phyloP scores from a whole-genome alignment of 2,797 vertebrate genomes.

The Rhyacichthys aspro region DNA sequence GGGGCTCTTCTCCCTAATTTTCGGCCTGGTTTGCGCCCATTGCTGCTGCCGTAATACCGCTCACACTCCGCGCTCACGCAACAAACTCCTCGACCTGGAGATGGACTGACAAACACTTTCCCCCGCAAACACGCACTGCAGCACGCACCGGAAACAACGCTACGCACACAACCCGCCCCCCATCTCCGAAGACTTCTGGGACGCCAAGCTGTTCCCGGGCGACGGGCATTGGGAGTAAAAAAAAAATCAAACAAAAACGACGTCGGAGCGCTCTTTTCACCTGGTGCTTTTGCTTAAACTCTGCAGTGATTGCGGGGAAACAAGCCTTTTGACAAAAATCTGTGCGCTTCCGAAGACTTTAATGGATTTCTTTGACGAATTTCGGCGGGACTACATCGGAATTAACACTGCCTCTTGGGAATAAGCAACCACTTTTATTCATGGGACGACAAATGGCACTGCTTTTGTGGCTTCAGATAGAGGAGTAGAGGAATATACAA shows the following conservation, averaged over 20 bases:
- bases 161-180: conserved; percentile 53
- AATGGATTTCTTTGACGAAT: conserved; percentile 10
- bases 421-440: conserved; percentile 52
- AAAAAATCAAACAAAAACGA: background rate
- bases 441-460: conserved; percentile 38
- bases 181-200: conserved; percentile 67
- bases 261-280: background rate
- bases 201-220: conserved; percentile 61
- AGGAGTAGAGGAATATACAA: background rate
- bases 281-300: conserved; percentile 7
- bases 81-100: conserved; percentile 92
- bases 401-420: conserved; percentile 61
- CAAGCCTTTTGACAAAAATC: conserved; percentile 42
- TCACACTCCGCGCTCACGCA: conserved; percentile 81
- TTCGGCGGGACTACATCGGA: too few species aligned
- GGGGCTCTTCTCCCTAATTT: conserved; percentile 90
- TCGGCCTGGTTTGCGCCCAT: conserved; percentile 90
- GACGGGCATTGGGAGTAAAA: conserved; percentile 63
- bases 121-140: conserved; percentile 59
- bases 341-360: conserved; percentile 46
- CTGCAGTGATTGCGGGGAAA: conserved; percentile 55
- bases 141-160: conserved; percentile 57
- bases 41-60: conserved; percentile 88
- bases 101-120: conserved; percentile 88
- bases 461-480: background rate